These are phyloP conservation scores for Panagrolaimus sp. DNA, from an alignment of 1,140 invertebrate genomes.

Conservation along the genomic window DNA sequence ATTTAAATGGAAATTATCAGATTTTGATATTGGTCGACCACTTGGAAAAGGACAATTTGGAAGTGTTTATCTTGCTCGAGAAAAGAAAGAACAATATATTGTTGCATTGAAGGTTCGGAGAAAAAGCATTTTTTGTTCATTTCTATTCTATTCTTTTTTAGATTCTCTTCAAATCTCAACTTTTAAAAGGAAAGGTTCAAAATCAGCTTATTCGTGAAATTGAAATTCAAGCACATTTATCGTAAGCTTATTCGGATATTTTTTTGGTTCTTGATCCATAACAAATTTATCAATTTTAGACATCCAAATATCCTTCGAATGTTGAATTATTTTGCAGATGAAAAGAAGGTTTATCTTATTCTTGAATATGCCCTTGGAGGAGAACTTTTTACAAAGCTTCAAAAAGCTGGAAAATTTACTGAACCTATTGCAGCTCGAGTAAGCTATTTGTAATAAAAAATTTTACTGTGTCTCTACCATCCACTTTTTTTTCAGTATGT, in stretches of 20 bases:
- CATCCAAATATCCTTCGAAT: constrained; percentile 84
- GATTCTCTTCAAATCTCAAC: constrained; percentile 72
- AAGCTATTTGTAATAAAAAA: constrained; percentile 38
- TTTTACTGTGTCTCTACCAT: constrained; percentile 3
- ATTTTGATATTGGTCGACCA: constrained; percentile 88
- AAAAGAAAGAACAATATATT: constrained; percentile 82
- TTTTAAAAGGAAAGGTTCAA: constrained; percentile 71
- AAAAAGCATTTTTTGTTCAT: not conserved
- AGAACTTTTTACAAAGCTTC: constrained; percentile 70
- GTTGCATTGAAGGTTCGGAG: constrained; percentile 72
- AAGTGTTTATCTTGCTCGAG: constrained; percentile 88
- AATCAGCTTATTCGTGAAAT: constrained; percentile 81
- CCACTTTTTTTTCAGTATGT: constrained; percentile 32
- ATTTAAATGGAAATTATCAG: constrained; percentile 57
- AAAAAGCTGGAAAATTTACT: constrained; percentile 64
- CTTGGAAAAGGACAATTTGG: constrained; percentile 96
- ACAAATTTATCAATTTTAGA: constrained; percentile 61
- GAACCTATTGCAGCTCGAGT: constrained; percentile 61
- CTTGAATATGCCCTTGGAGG: constrained; percentile 83
- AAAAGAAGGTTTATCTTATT: constrained; percentile 77
- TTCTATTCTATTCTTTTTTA: constrained; percentile 37
- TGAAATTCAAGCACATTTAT: constrained; percentile 85
- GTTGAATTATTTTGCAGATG: constrained; percentile 83
- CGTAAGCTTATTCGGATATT: constrained; percentile 62
- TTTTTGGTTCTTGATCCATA: constrained; percentile 36